Evolutionary conservation across 2,888 invertebrate species (phyloP), one percentile per base, ranked within the genome.

Genomic region (Lasioglossum morio): DNA sequence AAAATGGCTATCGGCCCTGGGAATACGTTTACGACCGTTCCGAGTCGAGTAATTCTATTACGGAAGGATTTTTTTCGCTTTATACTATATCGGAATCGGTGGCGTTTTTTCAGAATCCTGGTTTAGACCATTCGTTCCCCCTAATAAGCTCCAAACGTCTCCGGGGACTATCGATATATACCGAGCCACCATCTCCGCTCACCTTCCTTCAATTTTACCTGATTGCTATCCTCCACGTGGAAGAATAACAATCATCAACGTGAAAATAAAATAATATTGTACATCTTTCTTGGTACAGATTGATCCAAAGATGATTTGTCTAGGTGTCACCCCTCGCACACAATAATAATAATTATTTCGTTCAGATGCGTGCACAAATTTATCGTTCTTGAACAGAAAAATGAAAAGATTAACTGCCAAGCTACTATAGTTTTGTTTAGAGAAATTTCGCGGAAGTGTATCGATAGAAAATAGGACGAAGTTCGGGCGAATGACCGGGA

Each of bases 11-110:
- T 95, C 94, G 94, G 94, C 90, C 92, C 88, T 92, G 95, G 95
- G 95, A 95, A 95, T 95, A 95, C 94, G 92, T 94, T 95, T 95
- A 95, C 95, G 95, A 94, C 93, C 94, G 94, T 92, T 93, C 92
- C 92, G 95, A 90, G 94, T 91, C 93, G 91, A 92, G 94, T 95
- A 95, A 95, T 95, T 95, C 95, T 94, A 95, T 95, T 95, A 95
- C 93, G 89, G 92, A 92, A 92, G 93, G 94, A 94, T 94, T 94
- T 94, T 84, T 94, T 94, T 94, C 93, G 91, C 93, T 94, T 94
- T 92, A 92, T 93, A 92, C 91, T 91, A 92, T 94, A 94, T 94
- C 92, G 93, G 90, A 88, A 85, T 81, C 82, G 81, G 85, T 88
- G 84, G 60, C 80, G 79, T 86, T 89, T 86, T 90, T 87, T 81